Evolutionary conservation across 2,888 invertebrate species (phyloP).

Genomic region (Peribatodes rhomboidaria): DNA sequence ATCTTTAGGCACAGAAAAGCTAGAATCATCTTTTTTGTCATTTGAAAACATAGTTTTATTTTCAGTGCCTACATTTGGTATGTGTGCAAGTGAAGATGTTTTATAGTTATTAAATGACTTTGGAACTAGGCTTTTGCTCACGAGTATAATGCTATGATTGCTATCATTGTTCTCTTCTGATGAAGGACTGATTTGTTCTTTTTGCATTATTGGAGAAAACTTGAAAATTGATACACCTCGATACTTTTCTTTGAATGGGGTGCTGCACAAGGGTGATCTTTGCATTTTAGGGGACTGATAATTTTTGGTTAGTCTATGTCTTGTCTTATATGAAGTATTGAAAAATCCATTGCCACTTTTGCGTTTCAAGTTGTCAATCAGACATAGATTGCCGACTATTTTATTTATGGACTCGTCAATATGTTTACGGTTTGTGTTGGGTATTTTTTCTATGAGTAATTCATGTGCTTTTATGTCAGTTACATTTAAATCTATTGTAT

Average conservation of each 20-base stretch:
- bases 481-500: constrained; percentile 55
- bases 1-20: neutral
- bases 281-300: constrained; percentile 55
- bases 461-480: constrained; percentile 69
- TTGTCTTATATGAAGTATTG: constrained; percentile 50
- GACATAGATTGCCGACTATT: constrained; percentile 65
- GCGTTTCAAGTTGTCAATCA: constrained; percentile 58
- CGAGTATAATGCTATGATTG: constrained; percentile 50
- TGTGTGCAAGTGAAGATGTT: constrained; percentile 6
- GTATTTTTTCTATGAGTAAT: constrained; percentile 68
- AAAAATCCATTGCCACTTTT: constrained; percentile 50
- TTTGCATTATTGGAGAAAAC: constrained; percentile 71
- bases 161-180: constrained; percentile 53
- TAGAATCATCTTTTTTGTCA: neutral
- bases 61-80: constrained; percentile 1
- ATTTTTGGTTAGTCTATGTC: constrained; percentile 58
- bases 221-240: constrained; percentile 76
- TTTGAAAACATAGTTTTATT: constrained; percentile 6
- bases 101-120: constrained; percentile 32
- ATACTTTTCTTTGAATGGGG: constrained; percentile 74
- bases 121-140: constrained; percentile 42
- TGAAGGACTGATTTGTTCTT: constrained; percentile 49
- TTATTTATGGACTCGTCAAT: constrained; percentile 72
- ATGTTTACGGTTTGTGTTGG: constrained; percentile 48
- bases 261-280: constrained; percentile 74